phyloP scores from a whole-genome alignment of 2,113 vertebrate genomes.

The Syngnathus scovelli region DNA sequence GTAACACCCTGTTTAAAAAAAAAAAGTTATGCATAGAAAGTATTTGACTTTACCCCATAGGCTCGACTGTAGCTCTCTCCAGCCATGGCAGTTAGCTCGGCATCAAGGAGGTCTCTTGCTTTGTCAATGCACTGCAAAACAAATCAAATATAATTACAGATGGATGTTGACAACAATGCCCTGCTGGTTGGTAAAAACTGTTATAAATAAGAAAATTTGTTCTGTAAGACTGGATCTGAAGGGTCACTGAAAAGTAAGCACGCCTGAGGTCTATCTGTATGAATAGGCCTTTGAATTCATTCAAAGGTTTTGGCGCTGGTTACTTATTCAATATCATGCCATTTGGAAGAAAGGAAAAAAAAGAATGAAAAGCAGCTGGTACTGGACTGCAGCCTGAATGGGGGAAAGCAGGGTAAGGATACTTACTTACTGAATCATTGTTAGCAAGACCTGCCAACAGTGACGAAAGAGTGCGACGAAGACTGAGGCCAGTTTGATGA shows the following conservation, averaged over 20 bases:
- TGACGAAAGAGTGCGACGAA: slow-evolving; percentile 25
- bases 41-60: slow-evolving; percentile 78
- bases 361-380: slow-evolving; percentile 6
- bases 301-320: neutral
- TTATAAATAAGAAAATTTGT: neutral
- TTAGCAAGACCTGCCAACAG: slow-evolving; percentile 19
- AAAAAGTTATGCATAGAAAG: neutral
- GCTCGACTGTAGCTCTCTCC: slow-evolving; percentile 98
- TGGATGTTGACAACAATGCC: neutral
- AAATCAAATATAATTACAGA: slow-evolving; percentile 6
- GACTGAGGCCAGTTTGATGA: slow-evolving; percentile 12
- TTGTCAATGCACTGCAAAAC: slow-evolving; percentile 91
- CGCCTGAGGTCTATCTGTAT: neutral
- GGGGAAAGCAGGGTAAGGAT: slow-evolving; percentile 5
- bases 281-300: slow-evolving; percentile 3
- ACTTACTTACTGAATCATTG: slow-evolving; percentile 11
- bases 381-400: slow-evolving; percentile 7
- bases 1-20: no score
- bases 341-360: neutral
- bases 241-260: neutral
- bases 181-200: neutral
- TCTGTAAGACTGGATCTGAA: neutral
- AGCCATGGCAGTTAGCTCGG: slow-evolving; percentile 95
- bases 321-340: neutral
- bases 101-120: slow-evolving; percentile 93